Percentiles rank a stretch among this genome's conserved stretches.
Conservation (phyloP, 2,797 vertebrate species). For the Kryptopterus vitreolus region DNA sequence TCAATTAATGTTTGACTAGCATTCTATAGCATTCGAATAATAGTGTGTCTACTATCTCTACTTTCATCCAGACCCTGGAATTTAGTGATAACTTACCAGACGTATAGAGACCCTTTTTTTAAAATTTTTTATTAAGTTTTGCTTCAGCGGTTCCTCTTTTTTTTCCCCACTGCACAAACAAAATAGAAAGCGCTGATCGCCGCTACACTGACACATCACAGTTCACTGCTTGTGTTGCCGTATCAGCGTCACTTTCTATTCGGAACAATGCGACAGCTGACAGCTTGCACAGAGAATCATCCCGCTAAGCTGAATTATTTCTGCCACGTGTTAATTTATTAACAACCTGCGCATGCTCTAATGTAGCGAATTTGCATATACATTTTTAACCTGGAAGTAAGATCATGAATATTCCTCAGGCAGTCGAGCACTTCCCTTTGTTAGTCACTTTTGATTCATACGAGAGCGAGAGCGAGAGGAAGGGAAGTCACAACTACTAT, state of each 20-base stretch:
- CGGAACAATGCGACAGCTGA: conserved; percentile 88
- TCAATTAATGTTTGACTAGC: too few species aligned
- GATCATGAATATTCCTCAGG: conserved; percentile 72
- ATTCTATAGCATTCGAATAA: too few species aligned
- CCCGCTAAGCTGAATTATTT: conserved; percentile 93
- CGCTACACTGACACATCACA: conserved; percentile 78
- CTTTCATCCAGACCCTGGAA: not conserved
- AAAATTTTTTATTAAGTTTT: not conserved
- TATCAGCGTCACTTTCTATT: conserved; percentile 79
- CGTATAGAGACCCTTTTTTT: too few species aligned
- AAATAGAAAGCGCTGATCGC: conserved; percentile 61
- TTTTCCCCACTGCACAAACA: conserved; percentile 5
- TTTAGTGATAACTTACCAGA: not conserved
- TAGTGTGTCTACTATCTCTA: too few species aligned
- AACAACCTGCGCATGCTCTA: conserved; percentile 86
- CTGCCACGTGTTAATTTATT: conserved; percentile 90
- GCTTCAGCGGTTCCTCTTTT: not conserved
- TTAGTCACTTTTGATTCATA: conserved; percentile 56
- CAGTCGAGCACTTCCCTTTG: conserved; percentile 54
- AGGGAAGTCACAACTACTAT: conserved; percentile 60
- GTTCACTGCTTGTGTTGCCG: conserved; percentile 77
- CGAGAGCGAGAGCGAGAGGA: conserved; percentile 23
- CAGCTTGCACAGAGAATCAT: conserved; percentile 88
- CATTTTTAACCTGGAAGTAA: conserved; percentile 80
- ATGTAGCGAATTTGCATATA: conserved; percentile 83